Base-by-base conservation (phyloP, 2,888 invertebrate genomes). In the Bellardia bayeri region DNA sequence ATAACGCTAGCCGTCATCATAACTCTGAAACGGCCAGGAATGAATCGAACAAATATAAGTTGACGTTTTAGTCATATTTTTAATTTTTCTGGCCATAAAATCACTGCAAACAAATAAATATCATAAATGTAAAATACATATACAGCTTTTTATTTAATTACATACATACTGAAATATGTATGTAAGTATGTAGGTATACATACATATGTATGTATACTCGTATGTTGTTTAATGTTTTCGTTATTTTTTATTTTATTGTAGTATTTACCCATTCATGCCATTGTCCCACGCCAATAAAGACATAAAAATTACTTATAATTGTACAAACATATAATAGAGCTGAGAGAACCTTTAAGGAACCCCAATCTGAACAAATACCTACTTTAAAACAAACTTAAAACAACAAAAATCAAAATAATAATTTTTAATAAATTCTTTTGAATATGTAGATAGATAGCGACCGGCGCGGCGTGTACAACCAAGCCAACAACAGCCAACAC, bases 221-320 rank as follows among this genome's bases (percentile, higher is more conserved):
- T 23, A 49, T 69, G 42, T 74, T 66, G 68, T 83, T 76, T 45
- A n/a, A 42, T 72, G 42, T 81, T 81, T 56, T 51, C 16, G 30
- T 71, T 69, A 33, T 54, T 23, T 71, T 71, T n/a, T 13, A 23
- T 71, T 75, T 56, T 37, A 16, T 71, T 79, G 79, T 69, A 71
- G 75, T 86, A 82, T 88, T 87, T 88, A 85, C 88, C 64, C 79
- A 87, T 82, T 76, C 69, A 63, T 49, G 82, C 63, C 81, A 84
- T 88, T 89, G 91, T 91, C 91, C 91, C 91, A 91, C 91, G 91
- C 91, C 91, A 88, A 86, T 89, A 89, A 89, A 86, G 86, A 51
- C 84, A 74, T 61, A 78, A 66, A 82, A 79, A 63, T 79, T 76
- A 76, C 16, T 78, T 71, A 71, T 63, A 56, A n/a, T 49, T 33